Conservation (phyloP, 2,888 invertebrate genomes). For the Cyclophora albipunctata region DNA sequence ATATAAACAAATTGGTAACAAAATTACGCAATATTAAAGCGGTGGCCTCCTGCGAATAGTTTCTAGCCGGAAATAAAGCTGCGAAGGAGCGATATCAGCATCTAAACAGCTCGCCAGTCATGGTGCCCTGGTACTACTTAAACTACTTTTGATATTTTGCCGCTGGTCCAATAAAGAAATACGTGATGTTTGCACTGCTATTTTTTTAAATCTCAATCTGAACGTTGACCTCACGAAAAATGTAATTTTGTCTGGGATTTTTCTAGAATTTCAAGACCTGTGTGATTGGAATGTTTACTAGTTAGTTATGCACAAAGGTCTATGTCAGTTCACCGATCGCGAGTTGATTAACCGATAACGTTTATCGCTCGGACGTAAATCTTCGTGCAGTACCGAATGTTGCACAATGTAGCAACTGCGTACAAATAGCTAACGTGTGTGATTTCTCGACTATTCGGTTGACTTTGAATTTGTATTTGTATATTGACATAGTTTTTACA, state of each 20-base stretch:
- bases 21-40: constrained; percentile 12
- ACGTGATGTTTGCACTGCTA: constrained; percentile 25
- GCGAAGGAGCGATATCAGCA: constrained; percentile 57
- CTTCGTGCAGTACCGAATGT: constrained; percentile 36
- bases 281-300: neutral
- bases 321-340: constrained; percentile 46
- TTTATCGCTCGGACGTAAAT: constrained; percentile 37
- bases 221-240: neutral
- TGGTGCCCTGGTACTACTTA: constrained; percentile 51
- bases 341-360: constrained; percentile 62
- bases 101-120: constrained; percentile 49
- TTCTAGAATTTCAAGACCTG: neutral
- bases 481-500: neutral
- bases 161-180: constrained; percentile 46
- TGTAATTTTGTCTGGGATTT: neutral
- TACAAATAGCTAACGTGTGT: no score
- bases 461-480: no score
- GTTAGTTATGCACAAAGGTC: constrained; percentile 31
- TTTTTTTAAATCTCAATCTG: neutral
- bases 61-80: constrained; percentile 58
- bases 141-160: constrained; percentile 56
- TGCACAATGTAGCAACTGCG: constrained; percentile 21
- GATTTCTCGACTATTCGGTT: neutral
- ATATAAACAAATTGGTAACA: constrained; percentile 16
- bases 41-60: constrained; percentile 26